Conservation (phyloP, 1,140 invertebrate species). For the Pogonus chalceus region DNA sequence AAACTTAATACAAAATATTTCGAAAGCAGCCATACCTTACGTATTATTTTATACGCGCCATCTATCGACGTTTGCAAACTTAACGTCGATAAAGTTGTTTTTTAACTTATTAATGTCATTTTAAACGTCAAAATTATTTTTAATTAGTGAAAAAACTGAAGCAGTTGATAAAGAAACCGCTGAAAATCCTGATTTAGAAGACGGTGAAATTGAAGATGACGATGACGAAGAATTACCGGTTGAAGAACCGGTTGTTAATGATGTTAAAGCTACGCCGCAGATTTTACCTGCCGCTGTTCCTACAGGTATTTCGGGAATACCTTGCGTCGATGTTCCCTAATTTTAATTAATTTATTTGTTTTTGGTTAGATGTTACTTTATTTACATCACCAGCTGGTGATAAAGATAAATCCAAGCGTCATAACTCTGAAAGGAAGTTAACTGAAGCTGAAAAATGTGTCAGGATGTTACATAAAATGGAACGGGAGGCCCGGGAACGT, state of each 20-base stretch:
- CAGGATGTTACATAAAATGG: conserved; percentile 30
- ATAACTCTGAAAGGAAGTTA: conserved; percentile 18
- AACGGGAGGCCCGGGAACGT: conserved; percentile 27
- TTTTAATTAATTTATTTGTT: too few species aligned
- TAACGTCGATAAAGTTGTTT: too few species aligned
- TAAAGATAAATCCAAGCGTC: background rate
- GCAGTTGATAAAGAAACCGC: conserved; percentile 14
- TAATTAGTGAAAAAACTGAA: background rate
- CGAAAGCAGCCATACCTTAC: too few species aligned
- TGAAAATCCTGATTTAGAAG: conserved; percentile 40
- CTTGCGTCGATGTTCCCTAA: conserved; percentile 14
- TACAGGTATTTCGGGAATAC: conserved; percentile 28
- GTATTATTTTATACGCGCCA: too few species aligned
- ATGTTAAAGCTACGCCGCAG: conserved; percentile 22
- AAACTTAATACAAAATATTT: too few species aligned
- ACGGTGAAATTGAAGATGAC: conserved; percentile 50
- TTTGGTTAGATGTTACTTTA: too few species aligned
- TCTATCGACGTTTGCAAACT: too few species aligned
- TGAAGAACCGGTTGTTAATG: background rate
- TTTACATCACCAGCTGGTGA: too few species aligned
- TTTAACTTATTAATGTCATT: too few species aligned
- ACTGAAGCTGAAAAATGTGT: conserved; percentile 34
- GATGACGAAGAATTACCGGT: conserved; percentile 39
- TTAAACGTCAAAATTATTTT: too few species aligned
- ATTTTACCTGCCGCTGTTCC: conserved; percentile 25